These are phyloP conservation scores for Clusia tigrina DNA, from an alignment of 2,888 invertebrate species.

Conservation along the genomic window DNA sequence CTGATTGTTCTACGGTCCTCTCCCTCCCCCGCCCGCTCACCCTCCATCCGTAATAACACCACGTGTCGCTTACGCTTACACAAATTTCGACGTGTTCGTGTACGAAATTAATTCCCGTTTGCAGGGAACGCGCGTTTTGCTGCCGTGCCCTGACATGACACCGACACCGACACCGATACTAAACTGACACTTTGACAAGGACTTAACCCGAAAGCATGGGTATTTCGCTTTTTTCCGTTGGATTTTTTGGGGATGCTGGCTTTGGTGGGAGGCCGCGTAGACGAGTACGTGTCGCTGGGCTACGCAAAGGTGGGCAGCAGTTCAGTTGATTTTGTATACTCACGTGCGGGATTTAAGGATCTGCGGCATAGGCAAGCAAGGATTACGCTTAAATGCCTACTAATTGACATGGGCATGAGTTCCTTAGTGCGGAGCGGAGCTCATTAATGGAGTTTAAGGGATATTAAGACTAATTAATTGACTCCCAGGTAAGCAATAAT, in stretches of 20 bases:
- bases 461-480: not conserved
- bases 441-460: not conserved
- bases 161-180: conserved; percentile 64
- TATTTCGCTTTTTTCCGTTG: too few species aligned
- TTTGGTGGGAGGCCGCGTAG: conserved; percentile 14
- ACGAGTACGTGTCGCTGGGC: conserved; percentile 9
- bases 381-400: conserved; percentile 62
- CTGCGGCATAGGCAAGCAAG: conserved; percentile 33
- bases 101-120: conserved; percentile 55
- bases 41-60: conserved; percentile 17
- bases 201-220: conserved; percentile 55
- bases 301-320: not conserved
- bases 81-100: conserved; percentile 51
- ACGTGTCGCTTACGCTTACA: conserved; percentile 38
- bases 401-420: conserved; percentile 59
- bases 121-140: conserved; percentile 11
- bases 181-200: conserved; percentile 64
- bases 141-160: conserved; percentile 32
- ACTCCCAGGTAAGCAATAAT: too few species aligned
- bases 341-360: conserved; percentile 56
- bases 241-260: not conserved
- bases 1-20: not conserved
- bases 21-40: not conserved
- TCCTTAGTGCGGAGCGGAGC: too few species aligned
- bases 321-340: conserved; percentile 37